phyloP scores from a whole-genome alignment of 2,797 vertebrate genomes.

The Apogon hyalosoma region DNA sequence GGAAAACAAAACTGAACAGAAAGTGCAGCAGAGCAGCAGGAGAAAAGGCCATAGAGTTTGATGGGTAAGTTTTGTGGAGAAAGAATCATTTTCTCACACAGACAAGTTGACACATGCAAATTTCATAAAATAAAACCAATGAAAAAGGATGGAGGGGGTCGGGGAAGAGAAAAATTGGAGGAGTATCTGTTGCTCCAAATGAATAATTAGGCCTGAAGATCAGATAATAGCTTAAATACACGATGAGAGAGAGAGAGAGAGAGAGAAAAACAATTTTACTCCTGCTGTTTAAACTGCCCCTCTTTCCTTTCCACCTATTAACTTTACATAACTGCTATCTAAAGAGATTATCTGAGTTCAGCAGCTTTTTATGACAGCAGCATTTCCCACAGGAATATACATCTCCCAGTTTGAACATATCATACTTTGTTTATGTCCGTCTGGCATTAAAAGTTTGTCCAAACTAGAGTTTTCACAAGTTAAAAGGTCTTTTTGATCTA shows the following conservation, averaged over 20 bases:
- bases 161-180: slow-evolving; percentile 28
- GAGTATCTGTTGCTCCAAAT: slow-evolving; percentile 69
- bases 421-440: too few relatives aligned
- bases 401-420: too few relatives aligned
- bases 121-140: slow-evolving; percentile 20
- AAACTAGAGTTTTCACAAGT: too few relatives aligned
- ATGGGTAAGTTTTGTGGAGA: not conserved
- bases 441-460: too few relatives aligned
- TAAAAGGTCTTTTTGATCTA: too few relatives aligned
- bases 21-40: not conserved
- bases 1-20: not conserved
- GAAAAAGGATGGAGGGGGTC: slow-evolving; percentile 8
- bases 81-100: not conserved
- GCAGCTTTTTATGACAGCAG: too few relatives aligned
- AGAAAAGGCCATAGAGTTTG: not conserved
- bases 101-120: slow-evolving; percentile 10
- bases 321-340: too few relatives aligned
- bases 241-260: not conserved
- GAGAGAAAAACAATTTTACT: too few relatives aligned
- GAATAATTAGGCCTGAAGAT: slow-evolving; percentile 55
- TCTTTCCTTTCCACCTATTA: too few relatives aligned
- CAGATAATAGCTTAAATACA: slow-evolving; percentile 59
- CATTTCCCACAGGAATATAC: too few relatives aligned
- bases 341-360: too few relatives aligned
- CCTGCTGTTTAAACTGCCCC: too few relatives aligned